Conservation (phyloP, 1,140 invertebrate species). For the Holcopasites calliopsidis region DNA sequence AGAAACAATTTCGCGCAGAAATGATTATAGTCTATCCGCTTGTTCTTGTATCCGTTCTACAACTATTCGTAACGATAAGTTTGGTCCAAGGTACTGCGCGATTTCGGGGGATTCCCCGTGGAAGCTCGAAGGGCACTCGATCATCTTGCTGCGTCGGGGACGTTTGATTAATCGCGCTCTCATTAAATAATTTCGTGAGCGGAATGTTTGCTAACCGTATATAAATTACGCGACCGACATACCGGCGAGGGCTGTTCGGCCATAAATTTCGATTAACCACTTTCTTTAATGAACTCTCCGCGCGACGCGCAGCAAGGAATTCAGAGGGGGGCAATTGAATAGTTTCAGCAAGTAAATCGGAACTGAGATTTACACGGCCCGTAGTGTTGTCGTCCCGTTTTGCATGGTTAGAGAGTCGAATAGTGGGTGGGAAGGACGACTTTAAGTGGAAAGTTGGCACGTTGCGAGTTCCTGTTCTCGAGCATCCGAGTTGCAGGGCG, state of each 20-base stretch:
- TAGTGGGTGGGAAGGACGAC: neutral
- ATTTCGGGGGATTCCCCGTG: neutral
- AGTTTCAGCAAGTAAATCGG: too few relatives aligned
- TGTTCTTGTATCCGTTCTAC: neutral
- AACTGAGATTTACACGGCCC: neutral
- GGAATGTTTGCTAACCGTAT: constrained; percentile 4
- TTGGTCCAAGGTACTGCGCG: neutral
- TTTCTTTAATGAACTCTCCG: constrained; percentile 19
- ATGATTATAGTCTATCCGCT: neutral
- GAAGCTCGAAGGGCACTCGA: neutral
- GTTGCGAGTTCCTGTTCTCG: neutral
- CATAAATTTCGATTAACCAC: constrained; percentile 28
- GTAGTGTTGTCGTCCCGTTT: neutral
- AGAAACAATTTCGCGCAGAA: neutral
- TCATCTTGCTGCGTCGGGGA: neutral
- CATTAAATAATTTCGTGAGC: constrained; percentile 27
- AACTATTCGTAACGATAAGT: neutral
- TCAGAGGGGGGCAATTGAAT: too few relatives aligned
- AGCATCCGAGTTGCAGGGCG: neutral
- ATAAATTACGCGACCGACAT: constrained; percentile 20
- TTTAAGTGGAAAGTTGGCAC: constrained; percentile 35
- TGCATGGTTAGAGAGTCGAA: too few relatives aligned
- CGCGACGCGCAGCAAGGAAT: neutral
- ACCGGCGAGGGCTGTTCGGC: neutral
- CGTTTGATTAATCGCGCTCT: constrained; percentile 28